phyloP scores from a whole-genome alignment of 2,113 vertebrate species.

The Sterrhoptilus dennistouni region DNA sequence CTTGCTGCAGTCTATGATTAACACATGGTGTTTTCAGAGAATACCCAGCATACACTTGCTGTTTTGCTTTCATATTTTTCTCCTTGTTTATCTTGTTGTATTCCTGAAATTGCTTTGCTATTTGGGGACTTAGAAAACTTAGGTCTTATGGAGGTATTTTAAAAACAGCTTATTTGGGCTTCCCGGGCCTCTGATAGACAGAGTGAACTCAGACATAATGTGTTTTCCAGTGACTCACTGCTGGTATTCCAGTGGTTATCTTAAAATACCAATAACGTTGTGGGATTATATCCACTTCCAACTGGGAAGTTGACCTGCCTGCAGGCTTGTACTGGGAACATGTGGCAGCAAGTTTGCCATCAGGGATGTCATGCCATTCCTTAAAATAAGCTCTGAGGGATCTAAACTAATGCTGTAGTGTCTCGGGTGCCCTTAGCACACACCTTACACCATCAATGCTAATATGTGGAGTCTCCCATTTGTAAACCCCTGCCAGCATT shows the following conservation, averaged over 20 bases:
- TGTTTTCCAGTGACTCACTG: background rate
- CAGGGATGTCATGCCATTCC: background rate
- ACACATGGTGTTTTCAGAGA: conserved; percentile 34
- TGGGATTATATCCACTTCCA: background rate
- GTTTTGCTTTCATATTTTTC: conserved; percentile 30
- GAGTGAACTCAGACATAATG: background rate
- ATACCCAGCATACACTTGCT: background rate
- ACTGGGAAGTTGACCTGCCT: background rate
- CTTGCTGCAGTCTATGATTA: conserved; percentile 33
- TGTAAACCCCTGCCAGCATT: background rate
- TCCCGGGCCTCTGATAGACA: background rate
- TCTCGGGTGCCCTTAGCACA: background rate
- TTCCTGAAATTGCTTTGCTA: conserved; percentile 53
- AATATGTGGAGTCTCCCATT: background rate
- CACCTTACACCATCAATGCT: background rate
- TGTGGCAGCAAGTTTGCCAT: background rate
- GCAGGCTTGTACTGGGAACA: background rate
- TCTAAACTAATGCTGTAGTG: background rate
- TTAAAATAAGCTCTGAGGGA: background rate
- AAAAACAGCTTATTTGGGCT: conserved; percentile 11
- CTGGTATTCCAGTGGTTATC: background rate
- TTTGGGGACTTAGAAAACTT: conserved; percentile 34
- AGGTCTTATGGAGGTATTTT: background rate
- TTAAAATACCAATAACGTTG: background rate
- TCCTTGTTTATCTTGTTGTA: conserved; percentile 26